phyloP scores from a whole-genome alignment of 30 jellyfish, hydroid and myxozoan genomes.

The Sanderia malayensis region DNA sequence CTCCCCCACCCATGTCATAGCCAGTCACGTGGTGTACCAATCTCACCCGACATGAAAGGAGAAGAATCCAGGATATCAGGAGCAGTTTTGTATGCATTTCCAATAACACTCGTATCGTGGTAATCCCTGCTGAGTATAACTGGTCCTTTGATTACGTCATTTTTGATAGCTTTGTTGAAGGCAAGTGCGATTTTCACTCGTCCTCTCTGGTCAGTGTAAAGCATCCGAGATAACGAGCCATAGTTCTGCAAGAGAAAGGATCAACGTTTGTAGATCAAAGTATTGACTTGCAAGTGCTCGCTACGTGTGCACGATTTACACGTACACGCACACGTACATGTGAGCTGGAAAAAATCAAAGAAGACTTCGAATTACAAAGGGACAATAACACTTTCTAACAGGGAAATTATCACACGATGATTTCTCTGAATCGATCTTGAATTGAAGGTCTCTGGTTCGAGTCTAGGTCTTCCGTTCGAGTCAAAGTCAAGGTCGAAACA shows the following conservation, averaged over 20 bases:
- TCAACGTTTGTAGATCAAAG: too few relatives aligned
- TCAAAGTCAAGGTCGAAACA: too few relatives aligned
- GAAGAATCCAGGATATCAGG: slow-evolving; percentile 76
- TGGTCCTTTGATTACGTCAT: slow-evolving; percentile 89
- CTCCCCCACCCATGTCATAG: neutral
- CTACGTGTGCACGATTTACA: too few relatives aligned
- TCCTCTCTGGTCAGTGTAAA: slow-evolving; percentile 87
- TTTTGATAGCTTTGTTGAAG: slow-evolving; percentile 79
- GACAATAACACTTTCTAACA: too few relatives aligned
- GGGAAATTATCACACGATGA: too few relatives aligned
- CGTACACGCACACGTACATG: too few relatives aligned
- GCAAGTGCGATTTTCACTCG: slow-evolving; percentile 74
- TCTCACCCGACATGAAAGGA: slow-evolving; percentile 67
- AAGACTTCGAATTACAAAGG: too few relatives aligned
- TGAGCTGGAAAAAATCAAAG: too few relatives aligned
- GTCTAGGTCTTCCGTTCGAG: too few relatives aligned
- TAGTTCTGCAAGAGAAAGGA: slow-evolving; percentile 52
- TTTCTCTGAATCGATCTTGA: too few relatives aligned
- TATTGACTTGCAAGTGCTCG: too few relatives aligned
- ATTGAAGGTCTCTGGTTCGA: too few relatives aligned
- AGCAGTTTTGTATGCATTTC: slow-evolving; percentile 83
- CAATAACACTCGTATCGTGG: slow-evolving; percentile 97
- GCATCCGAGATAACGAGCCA: slow-evolving; percentile 93
- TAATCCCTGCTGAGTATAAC: slow-evolving; percentile 92
- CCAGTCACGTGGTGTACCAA: neutral